Evolutionary conservation across 1,140 invertebrate genomes (phyloP).

Genomic region (Apis dorsata): DNA sequence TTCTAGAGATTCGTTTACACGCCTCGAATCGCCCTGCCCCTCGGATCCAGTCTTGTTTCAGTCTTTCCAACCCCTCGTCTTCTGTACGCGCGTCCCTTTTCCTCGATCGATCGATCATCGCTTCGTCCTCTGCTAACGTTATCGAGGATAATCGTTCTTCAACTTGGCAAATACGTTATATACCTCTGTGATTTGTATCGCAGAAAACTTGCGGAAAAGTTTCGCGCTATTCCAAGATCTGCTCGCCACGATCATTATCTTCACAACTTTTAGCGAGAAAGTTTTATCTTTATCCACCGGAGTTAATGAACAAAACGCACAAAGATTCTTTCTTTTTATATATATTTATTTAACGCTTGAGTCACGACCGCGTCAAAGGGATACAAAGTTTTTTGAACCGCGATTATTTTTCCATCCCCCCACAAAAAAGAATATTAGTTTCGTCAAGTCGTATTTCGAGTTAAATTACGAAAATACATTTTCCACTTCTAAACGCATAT

Average conservation of each 20-base stretch:
- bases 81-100: constrained; percentile 7
- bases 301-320: not conserved
- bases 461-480: no score
- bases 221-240: not conserved
- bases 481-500: no score
- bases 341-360: not conserved
- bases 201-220: not conserved
- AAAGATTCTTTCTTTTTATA: not conserved
- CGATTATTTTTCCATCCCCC: no score
- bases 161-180: not conserved
- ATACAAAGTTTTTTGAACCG: no score
- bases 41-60: not conserved
- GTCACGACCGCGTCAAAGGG: no score
- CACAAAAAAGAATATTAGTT: no score
- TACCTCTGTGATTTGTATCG: constrained; percentile 4
- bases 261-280: not conserved
- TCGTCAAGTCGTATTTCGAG: no score
- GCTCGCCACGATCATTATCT: not conserved
- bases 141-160: not conserved
- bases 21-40: constrained; percentile 13
- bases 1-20: constrained; percentile 36
- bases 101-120: not conserved
- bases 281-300: not conserved
- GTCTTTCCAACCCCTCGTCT: not conserved
- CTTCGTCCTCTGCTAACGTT: not conserved